Evolutionary conservation across 2,113 vertebrate genomes (phyloP).

Genomic region (Phoenicopterus ruber): DNA sequence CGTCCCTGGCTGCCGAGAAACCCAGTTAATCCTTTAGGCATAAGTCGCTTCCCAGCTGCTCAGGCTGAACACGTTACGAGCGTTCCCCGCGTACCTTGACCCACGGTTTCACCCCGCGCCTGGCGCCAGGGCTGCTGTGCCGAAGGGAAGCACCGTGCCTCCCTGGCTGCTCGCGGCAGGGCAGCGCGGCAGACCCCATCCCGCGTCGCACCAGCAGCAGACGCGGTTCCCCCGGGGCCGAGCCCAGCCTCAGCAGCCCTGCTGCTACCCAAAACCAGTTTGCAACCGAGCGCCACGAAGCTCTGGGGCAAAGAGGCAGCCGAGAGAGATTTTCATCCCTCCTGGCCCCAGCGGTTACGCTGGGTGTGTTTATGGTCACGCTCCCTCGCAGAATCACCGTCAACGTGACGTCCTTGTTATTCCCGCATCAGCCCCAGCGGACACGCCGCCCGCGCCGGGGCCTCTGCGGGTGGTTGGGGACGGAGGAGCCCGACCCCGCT

Average conservation of each 20-base stretch:
- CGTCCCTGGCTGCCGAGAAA: neutral
- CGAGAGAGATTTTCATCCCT: neutral
- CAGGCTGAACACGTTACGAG: rapidly evolving
- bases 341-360: neutral
- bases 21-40: neutral
- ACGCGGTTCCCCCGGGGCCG: rapidly evolving
- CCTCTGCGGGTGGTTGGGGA: neutral
- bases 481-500: rapidly evolving
- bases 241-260: neutral
- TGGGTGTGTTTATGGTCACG: rapidly evolving
- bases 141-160: neutral
- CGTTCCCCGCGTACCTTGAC: neutral
- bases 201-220: neutral
- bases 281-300: rapidly evolving
- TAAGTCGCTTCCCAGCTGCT: neutral
- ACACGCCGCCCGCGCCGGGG: rapidly evolving
- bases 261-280: neutral
- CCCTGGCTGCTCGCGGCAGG: neutral
- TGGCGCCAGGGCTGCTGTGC: neutral
- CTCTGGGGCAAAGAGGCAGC: neutral
- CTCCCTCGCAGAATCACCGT: neutral
- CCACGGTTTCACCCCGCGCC: neutral
- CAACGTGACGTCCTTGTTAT: rapidly evolving
- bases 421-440: neutral
- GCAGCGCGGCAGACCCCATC: neutral